These are phyloP conservation scores for Mechanitis mazaeus DNA, from an alignment of 2,888 invertebrate genomes.

Conservation along the genomic window DNA sequence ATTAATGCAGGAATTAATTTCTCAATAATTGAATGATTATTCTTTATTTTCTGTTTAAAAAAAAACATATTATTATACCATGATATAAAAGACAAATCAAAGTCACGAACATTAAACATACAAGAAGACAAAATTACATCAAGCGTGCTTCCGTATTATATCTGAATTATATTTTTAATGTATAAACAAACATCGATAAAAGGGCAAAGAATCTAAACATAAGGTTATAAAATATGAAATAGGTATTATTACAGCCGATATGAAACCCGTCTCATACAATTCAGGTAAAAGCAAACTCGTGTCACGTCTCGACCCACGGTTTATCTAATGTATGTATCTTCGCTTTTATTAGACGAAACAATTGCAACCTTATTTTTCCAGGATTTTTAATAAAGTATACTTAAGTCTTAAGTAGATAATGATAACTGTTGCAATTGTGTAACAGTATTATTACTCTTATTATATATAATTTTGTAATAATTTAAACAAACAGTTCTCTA, in stretches of 20 bases:
- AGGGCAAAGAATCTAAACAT: not conserved
- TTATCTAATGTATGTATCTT: slow-evolving; percentile 18
- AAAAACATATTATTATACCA: no score
- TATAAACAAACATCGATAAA: not conserved
- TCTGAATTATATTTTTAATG: no score
- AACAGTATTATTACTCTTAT: no score
- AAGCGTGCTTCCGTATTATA: no score
- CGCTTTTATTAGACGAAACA: slow-evolving; percentile 11
- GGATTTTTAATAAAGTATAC: slow-evolving; percentile 4
- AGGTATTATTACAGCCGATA: slow-evolving; percentile 8
- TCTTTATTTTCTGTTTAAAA: no score
- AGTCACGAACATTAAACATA: no score
- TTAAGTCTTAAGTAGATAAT: not conserved
- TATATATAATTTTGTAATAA: no score
- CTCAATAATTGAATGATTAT: no score
- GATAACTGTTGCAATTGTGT: not conserved
- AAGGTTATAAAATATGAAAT: slow-evolving; percentile 10
- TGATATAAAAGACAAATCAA: no score
- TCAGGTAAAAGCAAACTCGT: slow-evolving; percentile 17
- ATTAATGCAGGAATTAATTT: no score
- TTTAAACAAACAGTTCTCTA: no score
- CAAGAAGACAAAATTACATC: no score
- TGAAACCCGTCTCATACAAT: slow-evolving; percentile 9
- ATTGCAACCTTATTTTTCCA: not conserved
- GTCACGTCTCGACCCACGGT: slow-evolving; percentile 9